phyloP scores from a whole-genome alignment of 1,140 invertebrate species.

The Zaprionus ornatus region DNA sequence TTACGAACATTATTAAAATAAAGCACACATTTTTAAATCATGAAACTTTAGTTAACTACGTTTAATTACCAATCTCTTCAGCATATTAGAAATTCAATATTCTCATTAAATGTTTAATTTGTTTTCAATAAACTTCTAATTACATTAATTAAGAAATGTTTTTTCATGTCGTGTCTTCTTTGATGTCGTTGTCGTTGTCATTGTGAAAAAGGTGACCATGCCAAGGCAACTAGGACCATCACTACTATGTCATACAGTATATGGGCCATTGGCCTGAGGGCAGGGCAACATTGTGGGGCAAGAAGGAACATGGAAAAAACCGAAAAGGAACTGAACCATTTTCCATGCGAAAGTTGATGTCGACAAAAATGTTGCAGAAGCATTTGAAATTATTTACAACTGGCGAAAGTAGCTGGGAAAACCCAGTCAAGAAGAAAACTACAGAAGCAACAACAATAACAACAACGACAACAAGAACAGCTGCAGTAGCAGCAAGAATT shows the following conservation, averaged over 20 bases:
- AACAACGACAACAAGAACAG: slow-evolving; percentile 1
- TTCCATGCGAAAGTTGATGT: slow-evolving; percentile 41
- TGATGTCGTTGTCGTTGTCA: not conserved
- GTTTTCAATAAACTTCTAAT: not conserved
- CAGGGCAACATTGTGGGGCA: not conserved
- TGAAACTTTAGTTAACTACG: not conserved
- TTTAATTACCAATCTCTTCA: not conserved
- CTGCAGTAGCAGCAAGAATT: slow-evolving; percentile 10
- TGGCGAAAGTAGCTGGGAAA: slow-evolving; percentile 38
- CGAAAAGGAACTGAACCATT: slow-evolving; percentile 10
- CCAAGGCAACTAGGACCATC: too few relatives aligned
- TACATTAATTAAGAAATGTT: not conserved
- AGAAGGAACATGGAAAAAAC: slow-evolving; percentile 2
- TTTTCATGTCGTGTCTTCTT: not conserved
- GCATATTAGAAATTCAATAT: not conserved
- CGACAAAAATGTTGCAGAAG: slow-evolving; percentile 39
- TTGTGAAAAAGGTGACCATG: too few relatives aligned
- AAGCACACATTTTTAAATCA: too few relatives aligned
- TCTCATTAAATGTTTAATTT: not conserved
- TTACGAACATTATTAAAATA: too few relatives aligned
- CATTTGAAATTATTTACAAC: slow-evolving; percentile 54
- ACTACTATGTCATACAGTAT: not conserved
- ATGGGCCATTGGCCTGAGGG: slow-evolving; percentile 12
- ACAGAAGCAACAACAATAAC: slow-evolving; percentile 10
- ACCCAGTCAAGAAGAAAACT: slow-evolving; percentile 43